Evolutionary conservation across 30 jellyfish, hydroid and myxozoan species (phyloP).

Genomic region (Nemopilema nomurai): DNA sequence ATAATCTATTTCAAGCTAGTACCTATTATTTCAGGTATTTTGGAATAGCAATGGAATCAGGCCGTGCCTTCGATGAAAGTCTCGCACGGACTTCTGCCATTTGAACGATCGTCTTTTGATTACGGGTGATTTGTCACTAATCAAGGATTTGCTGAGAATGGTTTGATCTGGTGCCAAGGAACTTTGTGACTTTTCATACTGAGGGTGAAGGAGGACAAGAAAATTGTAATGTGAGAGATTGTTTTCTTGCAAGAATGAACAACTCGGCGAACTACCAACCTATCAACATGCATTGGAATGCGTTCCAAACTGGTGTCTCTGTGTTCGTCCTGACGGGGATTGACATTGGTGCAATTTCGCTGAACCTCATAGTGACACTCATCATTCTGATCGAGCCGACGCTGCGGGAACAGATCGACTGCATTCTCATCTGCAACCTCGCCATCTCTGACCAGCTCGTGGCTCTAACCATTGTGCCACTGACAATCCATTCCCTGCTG

Average conservation of each 20-base stretch:
- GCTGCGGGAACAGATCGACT: slow-evolving; percentile 62
- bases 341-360: slow-evolving; percentile 30
- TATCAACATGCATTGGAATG: slow-evolving; percentile 39
- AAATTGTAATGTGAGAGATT: background rate
- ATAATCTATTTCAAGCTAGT: no score
- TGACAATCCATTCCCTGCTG: slow-evolving; percentile 28
- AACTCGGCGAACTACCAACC: background rate
- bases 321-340: background rate
- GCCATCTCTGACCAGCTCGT: slow-evolving; percentile 59
- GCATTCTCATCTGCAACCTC: slow-evolving; percentile 54
- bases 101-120: no score
- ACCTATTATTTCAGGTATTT: no score
- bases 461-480: slow-evolving; percentile 35
- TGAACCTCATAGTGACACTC: slow-evolving; percentile 14
- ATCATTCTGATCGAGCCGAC: slow-evolving; percentile 17
- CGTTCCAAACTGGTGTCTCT: slow-evolving; percentile 7
- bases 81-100: no score
- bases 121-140: no score
- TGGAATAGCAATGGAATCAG: no score
- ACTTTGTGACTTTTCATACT: background rate
- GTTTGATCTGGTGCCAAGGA: background rate
- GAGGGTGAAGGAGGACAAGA: background rate
- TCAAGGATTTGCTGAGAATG: no score
- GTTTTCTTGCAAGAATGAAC: background rate
- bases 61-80: no score